Conservation (phyloP, 2,888 invertebrate genomes). For the Fabriciana adippe region DNA sequence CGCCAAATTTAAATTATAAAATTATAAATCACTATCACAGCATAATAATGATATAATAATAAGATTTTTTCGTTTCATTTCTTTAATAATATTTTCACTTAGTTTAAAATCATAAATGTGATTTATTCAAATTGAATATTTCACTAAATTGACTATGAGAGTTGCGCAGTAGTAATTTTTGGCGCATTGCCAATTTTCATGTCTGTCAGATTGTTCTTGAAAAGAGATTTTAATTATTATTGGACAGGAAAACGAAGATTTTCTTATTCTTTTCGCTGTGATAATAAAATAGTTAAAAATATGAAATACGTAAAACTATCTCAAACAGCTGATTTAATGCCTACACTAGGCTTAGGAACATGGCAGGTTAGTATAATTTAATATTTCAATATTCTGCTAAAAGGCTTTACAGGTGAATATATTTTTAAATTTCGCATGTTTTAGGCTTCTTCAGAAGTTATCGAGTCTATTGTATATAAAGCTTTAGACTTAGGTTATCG, state of each 20-base stretch:
- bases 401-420: too few relatives aligned
- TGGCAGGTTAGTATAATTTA: conserved; percentile 81
- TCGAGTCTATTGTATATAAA: conserved; percentile 83
- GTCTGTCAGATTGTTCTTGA: conserved; percentile 53
- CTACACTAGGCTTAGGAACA: conserved; percentile 87
- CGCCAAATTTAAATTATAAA: conserved; percentile 52
- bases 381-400: background rate
- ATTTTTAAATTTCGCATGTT: conserved; percentile 35
- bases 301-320: conserved; percentile 75
- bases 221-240: conserved; percentile 43
- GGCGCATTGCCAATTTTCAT: conserved; percentile 43
- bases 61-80: too few relatives aligned
- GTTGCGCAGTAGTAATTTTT: conserved; percentile 18
- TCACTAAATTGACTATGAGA: background rate
- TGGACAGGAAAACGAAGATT: background rate
- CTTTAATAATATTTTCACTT: too few relatives aligned
- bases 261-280: conserved; percentile 47
- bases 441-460: conserved; percentile 84
- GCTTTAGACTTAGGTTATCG: conserved; percentile 88
- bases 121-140: background rate
- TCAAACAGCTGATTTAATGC: conserved; percentile 82
- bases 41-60: background rate
- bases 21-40: background rate
- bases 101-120: background rate
- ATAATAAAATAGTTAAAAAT: conserved; percentile 52